Percentiles rank a stretch among this genome's conserved stretches.
These are phyloP conservation scores for Cottoperca gobio DNA, from an alignment of 2,797 vertebrate genomes.

Conservation along the genomic window DNA sequence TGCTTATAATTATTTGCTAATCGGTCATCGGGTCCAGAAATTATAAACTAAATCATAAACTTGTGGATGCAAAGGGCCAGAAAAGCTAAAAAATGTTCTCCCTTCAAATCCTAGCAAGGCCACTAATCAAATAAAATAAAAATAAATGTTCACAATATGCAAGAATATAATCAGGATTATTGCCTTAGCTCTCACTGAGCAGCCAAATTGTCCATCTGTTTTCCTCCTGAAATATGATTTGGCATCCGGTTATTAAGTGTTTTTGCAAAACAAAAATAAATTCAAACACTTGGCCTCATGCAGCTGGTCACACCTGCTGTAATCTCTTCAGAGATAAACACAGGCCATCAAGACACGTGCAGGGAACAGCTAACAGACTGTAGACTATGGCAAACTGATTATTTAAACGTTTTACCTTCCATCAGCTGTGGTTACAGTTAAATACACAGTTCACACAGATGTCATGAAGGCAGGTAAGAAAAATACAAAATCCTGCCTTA, in stretches of 20 bases:
- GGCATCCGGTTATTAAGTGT: not conserved
- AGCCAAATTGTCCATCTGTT: slow-evolving; percentile 22
- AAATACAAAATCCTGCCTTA: slow-evolving; percentile 8
- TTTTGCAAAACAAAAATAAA: slow-evolving; percentile 14
- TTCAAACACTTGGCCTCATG: not conserved
- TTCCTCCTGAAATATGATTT: not conserved
- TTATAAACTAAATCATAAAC: not conserved
- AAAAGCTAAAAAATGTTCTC: not conserved
- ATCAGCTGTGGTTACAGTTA: slow-evolving; percentile 1
- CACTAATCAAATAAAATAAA: not conserved
- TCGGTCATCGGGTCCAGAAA: not conserved
- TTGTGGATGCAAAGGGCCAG: not conserved
- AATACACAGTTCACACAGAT: not conserved
- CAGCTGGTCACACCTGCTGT: not conserved
- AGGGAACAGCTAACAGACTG: not conserved
- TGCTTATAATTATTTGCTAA: not conserved
- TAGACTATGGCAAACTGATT: not conserved
- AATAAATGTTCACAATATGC: not conserved
- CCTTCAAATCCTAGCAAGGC: not conserved
- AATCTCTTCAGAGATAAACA: not conserved
- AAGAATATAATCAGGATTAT: slow-evolving; percentile 5
- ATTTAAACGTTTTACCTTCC: not conserved
- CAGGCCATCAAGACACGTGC: not conserved
- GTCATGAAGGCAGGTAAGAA: slow-evolving; percentile 6
- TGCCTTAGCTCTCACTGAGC: not conserved